A percentile compares a stretch with the other conserved stretches of the same genome.
phyloP scores from a whole-genome alignment of 2,797 vertebrate species.

The Myioborus melanocephalus region DNA sequence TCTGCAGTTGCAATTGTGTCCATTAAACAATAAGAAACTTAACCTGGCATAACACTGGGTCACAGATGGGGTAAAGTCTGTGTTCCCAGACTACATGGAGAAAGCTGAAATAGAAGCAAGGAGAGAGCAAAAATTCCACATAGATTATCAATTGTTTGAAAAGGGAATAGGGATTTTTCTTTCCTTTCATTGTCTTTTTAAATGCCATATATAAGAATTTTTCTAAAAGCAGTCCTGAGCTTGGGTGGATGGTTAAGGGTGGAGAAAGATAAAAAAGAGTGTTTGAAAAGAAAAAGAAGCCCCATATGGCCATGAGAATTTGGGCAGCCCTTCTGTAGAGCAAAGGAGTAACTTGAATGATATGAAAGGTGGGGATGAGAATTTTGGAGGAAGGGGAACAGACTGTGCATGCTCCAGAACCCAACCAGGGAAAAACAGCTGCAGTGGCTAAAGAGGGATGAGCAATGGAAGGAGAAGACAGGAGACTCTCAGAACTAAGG shows the following conservation, averaged over 20 bases:
- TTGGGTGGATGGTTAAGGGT: not conserved
- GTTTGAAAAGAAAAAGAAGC: not conserved
- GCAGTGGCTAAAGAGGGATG: not conserved
- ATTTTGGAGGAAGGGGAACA: not conserved
- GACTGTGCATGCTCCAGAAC: not conserved
- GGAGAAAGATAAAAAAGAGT: not conserved
- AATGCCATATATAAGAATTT: not conserved
- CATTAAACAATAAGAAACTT: not conserved
- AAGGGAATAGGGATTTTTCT: not conserved
- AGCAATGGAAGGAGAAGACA: not conserved
- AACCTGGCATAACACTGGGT: not conserved
- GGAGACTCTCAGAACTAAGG: not conserved
- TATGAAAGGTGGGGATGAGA: not conserved
- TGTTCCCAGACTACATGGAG: not conserved
- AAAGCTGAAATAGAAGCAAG: not conserved
- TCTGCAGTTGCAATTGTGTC: not conserved
- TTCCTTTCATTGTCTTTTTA: not conserved
- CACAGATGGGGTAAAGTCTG: not conserved
- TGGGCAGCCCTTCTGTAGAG: not conserved
- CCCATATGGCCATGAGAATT: not conserved
- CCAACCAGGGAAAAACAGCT: not conserved
- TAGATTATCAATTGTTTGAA: not conserved
- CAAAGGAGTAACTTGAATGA: not conserved
- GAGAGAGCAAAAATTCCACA: not conserved
- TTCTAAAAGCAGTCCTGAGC: not conserved